A percentile compares a stretch with the other conserved stretches of the same genome.
Conservation (phyloP, 2,888 invertebrate species). For the Alentia gelatinosa region DNA sequence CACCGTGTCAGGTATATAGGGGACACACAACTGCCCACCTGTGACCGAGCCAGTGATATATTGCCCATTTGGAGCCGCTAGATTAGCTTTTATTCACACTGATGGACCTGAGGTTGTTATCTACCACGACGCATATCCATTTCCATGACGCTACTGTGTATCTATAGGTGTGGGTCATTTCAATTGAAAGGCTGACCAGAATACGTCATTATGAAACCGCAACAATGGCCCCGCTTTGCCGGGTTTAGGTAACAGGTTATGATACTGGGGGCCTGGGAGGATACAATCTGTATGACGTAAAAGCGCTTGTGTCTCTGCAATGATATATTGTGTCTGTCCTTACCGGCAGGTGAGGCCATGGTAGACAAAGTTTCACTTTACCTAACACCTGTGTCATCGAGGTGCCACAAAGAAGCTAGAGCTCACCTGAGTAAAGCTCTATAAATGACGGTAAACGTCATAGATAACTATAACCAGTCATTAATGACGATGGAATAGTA, state of each 20-base stretch:
- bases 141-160: background rate
- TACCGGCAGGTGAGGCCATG: background rate
- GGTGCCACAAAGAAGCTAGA: too few relatives aligned
- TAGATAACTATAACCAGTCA: too few relatives aligned
- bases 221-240: background rate
- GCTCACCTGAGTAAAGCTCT: too few relatives aligned
- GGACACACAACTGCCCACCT: background rate
- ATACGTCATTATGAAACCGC: too few relatives aligned
- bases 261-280: background rate
- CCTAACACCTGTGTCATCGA: too few relatives aligned
- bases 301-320: too few relatives aligned
- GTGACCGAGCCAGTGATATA: background rate
- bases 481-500: too few relatives aligned
- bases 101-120: background rate
- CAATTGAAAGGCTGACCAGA: slow-evolving; percentile 2
- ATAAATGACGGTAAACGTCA: too few relatives aligned
- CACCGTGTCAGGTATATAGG: too few relatives aligned
- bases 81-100: background rate
- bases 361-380: too few relatives aligned
- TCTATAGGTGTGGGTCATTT: background rate
- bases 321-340: background rate
- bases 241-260: background rate
- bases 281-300: background rate
- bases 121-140: background rate
- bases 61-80: background rate